Conservation (phyloP, 2,113 vertebrate genomes). For the Donacobius atricapilla region DNA sequence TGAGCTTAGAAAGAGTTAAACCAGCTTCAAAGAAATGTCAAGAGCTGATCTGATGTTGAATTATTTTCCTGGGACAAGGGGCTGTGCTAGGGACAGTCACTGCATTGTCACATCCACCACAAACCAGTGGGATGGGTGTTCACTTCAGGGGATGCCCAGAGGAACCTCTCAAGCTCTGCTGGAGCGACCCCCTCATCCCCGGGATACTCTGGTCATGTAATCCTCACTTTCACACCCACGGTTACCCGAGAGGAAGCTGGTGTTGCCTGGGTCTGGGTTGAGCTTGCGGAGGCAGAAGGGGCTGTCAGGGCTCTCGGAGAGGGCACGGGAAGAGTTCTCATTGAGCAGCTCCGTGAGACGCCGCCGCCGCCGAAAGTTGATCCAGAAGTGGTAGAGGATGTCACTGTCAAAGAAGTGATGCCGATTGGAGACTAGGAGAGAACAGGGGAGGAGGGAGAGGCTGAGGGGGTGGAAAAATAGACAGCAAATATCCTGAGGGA, state of each 20-base stretch:
- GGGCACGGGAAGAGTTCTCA: conserved; percentile 53
- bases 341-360: conserved; percentile 78
- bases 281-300: conserved; percentile 79
- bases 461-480: neutral
- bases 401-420: conserved; percentile 84
- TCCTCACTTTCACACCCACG: neutral
- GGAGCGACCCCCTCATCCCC: neutral
- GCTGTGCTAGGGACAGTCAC: neutral
- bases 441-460: neutral
- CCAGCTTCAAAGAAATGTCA: neutral
- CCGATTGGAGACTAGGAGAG: conserved; percentile 74
- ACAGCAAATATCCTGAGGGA: neutral
- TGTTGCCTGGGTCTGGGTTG: conserved; percentile 52
- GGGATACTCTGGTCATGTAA: rapidly evolving
- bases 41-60: neutral
- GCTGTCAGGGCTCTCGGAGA: conserved; percentile 69
- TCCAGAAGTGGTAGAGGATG: conserved; percentile 83
- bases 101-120: neutral
- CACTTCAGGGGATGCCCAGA: neutral
- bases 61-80: neutral
- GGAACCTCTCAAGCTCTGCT: neutral
- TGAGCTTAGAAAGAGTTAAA: neutral
- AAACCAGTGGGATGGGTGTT: neutral
- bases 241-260: conserved; percentile 79
- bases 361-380: conserved; percentile 78